Evolutionary conservation across 2,797 vertebrate species (phyloP).

Genomic region (Crax fasciolata): DNA sequence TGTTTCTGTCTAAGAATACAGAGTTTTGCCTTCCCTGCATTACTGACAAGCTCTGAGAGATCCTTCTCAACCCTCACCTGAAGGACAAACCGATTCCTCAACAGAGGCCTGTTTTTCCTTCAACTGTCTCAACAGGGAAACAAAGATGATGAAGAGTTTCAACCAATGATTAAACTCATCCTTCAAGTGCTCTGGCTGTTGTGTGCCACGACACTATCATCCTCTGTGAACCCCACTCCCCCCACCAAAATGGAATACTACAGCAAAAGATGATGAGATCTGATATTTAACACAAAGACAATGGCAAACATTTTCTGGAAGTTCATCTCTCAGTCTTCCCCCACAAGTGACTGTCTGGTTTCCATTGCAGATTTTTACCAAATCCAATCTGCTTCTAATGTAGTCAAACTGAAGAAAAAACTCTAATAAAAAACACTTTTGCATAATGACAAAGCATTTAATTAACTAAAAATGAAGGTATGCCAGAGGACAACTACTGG

Average conservation of each 20-base stretch:
- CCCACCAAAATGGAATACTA: neutral
- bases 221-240: neutral
- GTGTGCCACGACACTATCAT: neutral
- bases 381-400: neutral
- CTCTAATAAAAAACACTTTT: neutral
- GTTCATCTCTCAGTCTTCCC: neutral
- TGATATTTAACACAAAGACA: neutral
- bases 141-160: neutral
- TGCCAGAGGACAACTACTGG: neutral
- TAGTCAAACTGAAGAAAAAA: neutral
- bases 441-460: neutral
- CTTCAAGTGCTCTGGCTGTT: neutral
- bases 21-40: neutral
- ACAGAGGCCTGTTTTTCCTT: neutral
- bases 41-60: neutral
- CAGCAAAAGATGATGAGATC: neutral
- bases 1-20: neutral
- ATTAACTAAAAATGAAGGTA: conserved; percentile 4
- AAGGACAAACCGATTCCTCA: neutral
- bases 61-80: neutral
- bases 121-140: neutral
- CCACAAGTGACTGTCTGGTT: neutral
- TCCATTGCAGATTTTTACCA: conserved; percentile 1
- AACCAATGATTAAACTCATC: neutral
- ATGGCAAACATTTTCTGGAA: neutral